These are phyloP conservation scores for Otis tarda DNA, from an alignment of 2,113 vertebrate genomes.

Conservation along the genomic window DNA sequence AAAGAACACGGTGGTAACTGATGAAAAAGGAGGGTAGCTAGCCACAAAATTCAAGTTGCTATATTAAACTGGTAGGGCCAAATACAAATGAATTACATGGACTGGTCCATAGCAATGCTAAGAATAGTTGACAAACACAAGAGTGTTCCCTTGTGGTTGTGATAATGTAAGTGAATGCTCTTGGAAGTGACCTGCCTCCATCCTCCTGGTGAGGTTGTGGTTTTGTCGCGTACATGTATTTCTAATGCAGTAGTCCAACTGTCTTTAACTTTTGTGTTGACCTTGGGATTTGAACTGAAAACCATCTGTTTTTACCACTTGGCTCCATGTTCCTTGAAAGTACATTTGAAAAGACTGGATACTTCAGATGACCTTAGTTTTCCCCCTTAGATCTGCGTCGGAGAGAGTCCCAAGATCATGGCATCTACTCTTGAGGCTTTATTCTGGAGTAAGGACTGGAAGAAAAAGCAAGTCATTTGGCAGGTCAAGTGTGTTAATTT, in stretches of 20 bases:
- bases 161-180: neutral
- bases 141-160: neutral
- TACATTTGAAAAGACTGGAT: neutral
- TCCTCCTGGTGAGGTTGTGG: neutral
- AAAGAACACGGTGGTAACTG: neutral
- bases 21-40: neutral
- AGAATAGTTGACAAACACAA: neutral
- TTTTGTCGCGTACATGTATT: neutral
- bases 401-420: neutral
- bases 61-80: neutral
- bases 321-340: neutral
- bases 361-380: neutral
- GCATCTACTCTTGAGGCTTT: neutral
- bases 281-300: neutral
- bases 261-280: neutral
- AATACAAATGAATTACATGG: neutral
- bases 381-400: neutral
- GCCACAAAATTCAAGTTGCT: neutral
- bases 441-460: neutral
- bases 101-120: neutral
- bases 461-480: neutral
- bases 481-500: neutral
- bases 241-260: neutral
- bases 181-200: neutral
- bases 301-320: neutral